Conservation (phyloP, 2,113 vertebrate genomes). For the Catharus minimus region DNA sequence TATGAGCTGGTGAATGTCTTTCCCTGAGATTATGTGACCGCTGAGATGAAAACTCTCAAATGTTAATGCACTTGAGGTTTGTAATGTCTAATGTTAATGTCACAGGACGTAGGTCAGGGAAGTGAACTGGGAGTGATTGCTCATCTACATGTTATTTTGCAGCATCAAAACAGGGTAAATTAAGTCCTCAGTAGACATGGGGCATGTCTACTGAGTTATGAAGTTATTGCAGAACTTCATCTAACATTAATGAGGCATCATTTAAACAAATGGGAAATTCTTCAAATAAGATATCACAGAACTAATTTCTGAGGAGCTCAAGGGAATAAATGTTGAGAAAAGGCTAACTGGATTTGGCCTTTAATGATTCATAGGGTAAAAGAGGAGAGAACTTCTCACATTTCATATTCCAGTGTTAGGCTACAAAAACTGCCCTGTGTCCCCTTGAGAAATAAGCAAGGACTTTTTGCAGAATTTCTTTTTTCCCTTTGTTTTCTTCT, state of each 20-base stretch:
- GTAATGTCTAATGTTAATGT: conserved; percentile 4
- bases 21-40: not conserved
- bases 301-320: not conserved
- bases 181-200: not conserved
- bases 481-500: not conserved
- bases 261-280: conserved; percentile 13
- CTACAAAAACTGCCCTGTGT: not conserved
- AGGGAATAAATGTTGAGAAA: not conserved
- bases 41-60: conserved; percentile 14
- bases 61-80: conserved; percentile 37
- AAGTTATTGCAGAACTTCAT: not conserved
- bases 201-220: not conserved
- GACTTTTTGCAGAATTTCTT: not conserved
- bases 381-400: not conserved
- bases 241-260: not conserved
- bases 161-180: not conserved
- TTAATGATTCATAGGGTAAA: not conserved
- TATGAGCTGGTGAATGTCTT: not conserved
- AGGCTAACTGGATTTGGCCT: not conserved
- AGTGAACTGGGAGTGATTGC: not conserved
- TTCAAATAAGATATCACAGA: not conserved
- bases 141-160: conserved; percentile 6
- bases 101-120: conserved; percentile 29
- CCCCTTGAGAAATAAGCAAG: not conserved
- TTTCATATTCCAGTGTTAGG: not conserved